Base-by-base conservation (phyloP, 2,113 vertebrate genomes). In the Phaethon lepturus region DNA sequence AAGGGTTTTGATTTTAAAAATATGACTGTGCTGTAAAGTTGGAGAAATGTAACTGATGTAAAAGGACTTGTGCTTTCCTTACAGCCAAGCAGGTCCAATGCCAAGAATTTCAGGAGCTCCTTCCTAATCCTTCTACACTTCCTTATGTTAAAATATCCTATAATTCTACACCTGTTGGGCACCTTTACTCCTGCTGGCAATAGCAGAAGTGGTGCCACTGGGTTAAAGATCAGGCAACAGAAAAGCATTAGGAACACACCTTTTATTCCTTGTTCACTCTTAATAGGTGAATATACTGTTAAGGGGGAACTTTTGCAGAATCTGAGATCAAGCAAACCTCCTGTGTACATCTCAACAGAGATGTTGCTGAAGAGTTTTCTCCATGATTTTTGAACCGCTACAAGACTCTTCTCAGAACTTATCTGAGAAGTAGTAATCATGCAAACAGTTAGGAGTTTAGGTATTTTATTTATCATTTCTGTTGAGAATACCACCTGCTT, bases 401-500 rank as follows among this genome's bases (percentile, higher is more conserved):
- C 44, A 94, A 87, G 28, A 67, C 44, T 75, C 28, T 53, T 87
- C 56, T 89, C 74, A 81, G 83, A 84, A 75, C 40, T 78, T 83
- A 86, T 24, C 52, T 38, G 38, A 91, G 63, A 95, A 7, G 16
- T 4, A 92, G 52, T n/a, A 88, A 73, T 86, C 63, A 77, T 67
- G 44, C 52, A 52, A 63, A 74, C 75, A 91, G 49, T 40, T 78
- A 78, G 0, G 23, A 76, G 69, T 56, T 92, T 28, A 88, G 52
- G 28, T 44, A 80, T 8, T 63, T 63, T 26, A 45, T 19, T 62
- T n/a, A 56, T 7, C 7, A 53, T 72, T 94, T 95, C 82, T 64
- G 42, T 44, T 47, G 72, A 88, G 76, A 93, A 60, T 58, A 95
- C 53, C 64, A 86, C 79, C 83, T 95, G 80, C 33, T 92, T 86